A percentile compares a stretch with the other conserved stretches of the same genome.
phyloP scores from a whole-genome alignment of 2,888 invertebrate genomes.

The Drosophila infuscata region DNA sequence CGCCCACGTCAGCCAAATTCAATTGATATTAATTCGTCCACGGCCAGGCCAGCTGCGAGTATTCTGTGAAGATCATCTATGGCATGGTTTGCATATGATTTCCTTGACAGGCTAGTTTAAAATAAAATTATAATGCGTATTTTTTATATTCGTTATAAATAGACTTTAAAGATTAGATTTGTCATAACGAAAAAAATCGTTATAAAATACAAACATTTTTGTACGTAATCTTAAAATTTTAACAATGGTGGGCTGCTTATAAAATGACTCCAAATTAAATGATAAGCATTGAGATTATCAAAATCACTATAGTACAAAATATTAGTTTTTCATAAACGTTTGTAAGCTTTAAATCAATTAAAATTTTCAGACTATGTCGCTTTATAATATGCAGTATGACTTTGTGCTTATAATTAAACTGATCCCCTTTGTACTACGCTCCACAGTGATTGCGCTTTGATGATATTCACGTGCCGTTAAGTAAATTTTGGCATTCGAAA shows the following conservation, averaged over 20 bases:
- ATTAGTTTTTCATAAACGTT: not conserved
- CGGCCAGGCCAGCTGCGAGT: conserved; percentile 5
- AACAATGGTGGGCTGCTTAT: not conserved
- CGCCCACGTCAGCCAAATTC: conserved; percentile 55
- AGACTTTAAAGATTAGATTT: conserved; percentile 10
- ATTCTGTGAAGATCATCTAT: not conserved
- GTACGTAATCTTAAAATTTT: not conserved
- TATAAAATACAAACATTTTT: not conserved
- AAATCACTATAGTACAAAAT: not conserved
- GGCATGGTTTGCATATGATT: not conserved
- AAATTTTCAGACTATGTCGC: not conserved
- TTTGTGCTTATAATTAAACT: not conserved
- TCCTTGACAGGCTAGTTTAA: not conserved
- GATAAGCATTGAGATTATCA: not conserved
- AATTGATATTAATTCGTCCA: conserved; percentile 50
- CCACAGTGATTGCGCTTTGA: not conserved
- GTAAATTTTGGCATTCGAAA: conserved; percentile 14
- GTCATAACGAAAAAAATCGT: not conserved
- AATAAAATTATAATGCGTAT: not conserved
- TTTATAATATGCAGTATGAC: not conserved
- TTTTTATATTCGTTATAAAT: not conserved
- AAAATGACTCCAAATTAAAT: not conserved
- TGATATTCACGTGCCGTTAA: conserved; percentile 15
- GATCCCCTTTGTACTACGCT: too few species aligned
- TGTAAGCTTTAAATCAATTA: not conserved